phyloP scores from a whole-genome alignment of 30 jellyfish, hydroid and myxozoan species.

The Aurelia aurita complex sp. Pacific region DNA sequence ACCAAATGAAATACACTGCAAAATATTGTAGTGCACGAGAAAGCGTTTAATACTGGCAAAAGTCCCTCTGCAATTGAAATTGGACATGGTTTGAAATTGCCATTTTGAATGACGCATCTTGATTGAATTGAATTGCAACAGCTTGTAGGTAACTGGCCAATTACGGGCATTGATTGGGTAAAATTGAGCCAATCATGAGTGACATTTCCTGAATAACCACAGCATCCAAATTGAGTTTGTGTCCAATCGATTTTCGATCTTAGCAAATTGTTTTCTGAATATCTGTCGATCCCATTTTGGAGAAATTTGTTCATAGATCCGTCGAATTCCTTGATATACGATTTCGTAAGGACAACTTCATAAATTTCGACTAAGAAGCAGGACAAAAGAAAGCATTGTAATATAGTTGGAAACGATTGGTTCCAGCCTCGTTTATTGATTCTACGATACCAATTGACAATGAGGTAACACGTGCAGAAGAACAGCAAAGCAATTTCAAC shows the following conservation, averaged over 20 bases:
- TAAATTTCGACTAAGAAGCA: slow-evolving; percentile 34
- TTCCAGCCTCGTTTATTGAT: slow-evolving; percentile 44
- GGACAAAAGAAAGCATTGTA: slow-evolving; percentile 61
- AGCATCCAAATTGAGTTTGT: slow-evolving; percentile 27
- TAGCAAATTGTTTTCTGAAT: neutral
- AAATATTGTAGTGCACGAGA: slow-evolving; percentile 34
- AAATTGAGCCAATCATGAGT: slow-evolving; percentile 40
- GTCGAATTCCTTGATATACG: slow-evolving; percentile 14
- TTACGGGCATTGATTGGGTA: neutral
- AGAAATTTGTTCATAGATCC: slow-evolving; percentile 6
- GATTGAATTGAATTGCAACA: slow-evolving; percentile 17
- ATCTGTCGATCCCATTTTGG: slow-evolving; percentile 7
- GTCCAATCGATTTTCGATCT: slow-evolving; percentile 31
- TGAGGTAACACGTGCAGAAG: slow-evolving; percentile 8
- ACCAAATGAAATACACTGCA: slow-evolving; percentile 9
- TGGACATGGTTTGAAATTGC: neutral
- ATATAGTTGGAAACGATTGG: slow-evolving; percentile 37
- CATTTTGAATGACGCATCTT: neutral
- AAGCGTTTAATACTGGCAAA: neutral
- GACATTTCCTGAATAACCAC: slow-evolving; percentile 31
- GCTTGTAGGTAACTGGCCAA: slow-evolving; percentile 22
- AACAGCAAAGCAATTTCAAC: slow-evolving; percentile 17
- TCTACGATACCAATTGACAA: slow-evolving; percentile 8
- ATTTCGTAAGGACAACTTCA: slow-evolving; percentile 9
- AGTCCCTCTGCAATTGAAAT: neutral